Evolutionary conservation across 2,888 invertebrate species (phyloP), one percentile per base, ranked within the genome.

Genomic region (Perizoma flavofasciatum): DNA sequence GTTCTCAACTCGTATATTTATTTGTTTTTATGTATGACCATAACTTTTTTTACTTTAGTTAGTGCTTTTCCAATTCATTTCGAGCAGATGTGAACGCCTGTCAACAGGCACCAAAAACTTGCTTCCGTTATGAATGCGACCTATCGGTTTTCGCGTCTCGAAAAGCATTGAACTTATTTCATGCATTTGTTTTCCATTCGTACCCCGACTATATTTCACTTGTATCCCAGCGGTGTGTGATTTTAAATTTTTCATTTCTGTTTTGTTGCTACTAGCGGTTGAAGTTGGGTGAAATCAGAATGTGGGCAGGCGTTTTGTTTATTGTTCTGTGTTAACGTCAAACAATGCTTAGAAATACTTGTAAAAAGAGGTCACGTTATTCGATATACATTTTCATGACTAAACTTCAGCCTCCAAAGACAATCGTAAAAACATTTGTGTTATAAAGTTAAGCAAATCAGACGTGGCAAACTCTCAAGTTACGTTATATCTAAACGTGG

Each of bases 111-210:
- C 10, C 10, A n/a, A 41, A 37, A 45, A 35, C 22, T 41, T 39
- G 54, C 35, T 50, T 51, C 39, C 34, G 5, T 10, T 3, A 5
- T 52, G 22, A 61, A 44, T n/a, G n/a, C 5, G 6, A 6, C 46
- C 33, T 86, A 88, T 88, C 86, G 86, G 85, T 82, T 86, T 87
- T 85, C 83, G 75, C 79, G 83, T 83, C 83, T 85, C 78, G 80
- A 75, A 84, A 83, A 83, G 83, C 83, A 83, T 85, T 79, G 82
- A 83, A 85, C 81, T 85, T 85, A 86, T 85, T 85, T 78, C 68
- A 71, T 79, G 76, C 83, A 83, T 86, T 88, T 88, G 85, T 88
- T 87, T 85, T 77, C 74, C 79, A 79, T 80, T 81, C 74, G 67
- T 65, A 67, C 67, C 64, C 66, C 68, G 72, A 67, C 77, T 68